phyloP scores from a whole-genome alignment of 2,113 vertebrate genomes.

The Etia nguti region DNA sequence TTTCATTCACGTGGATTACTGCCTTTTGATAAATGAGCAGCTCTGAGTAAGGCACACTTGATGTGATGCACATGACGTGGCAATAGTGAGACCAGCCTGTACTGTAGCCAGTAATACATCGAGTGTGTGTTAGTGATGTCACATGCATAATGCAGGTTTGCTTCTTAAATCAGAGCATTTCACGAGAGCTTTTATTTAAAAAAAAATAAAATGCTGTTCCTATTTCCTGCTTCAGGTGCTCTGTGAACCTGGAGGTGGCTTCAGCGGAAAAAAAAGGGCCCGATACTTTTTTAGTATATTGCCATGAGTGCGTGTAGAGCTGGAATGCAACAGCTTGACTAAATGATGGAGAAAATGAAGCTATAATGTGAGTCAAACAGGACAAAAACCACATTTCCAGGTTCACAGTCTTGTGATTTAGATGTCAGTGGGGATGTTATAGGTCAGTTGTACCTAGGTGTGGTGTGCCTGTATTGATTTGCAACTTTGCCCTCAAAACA shows the following conservation, averaged over 20 bases:
- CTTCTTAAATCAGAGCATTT: background rate
- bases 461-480: background rate
- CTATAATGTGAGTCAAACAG: background rate
- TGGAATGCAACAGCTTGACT: background rate
- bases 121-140: background rate
- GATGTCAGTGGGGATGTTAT: background rate
- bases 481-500: background rate
- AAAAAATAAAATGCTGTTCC: background rate
- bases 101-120: background rate
- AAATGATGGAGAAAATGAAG: background rate
- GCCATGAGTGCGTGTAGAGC: background rate
- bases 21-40: background rate
- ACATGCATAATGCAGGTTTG: background rate
- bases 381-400: too few species aligned
- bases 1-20: background rate
- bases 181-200: background rate
- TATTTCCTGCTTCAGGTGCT: background rate
- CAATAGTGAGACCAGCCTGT: background rate
- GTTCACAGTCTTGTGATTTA: too few species aligned
- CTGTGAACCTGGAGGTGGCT: background rate
- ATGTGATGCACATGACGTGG: background rate
- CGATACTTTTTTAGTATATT: background rate
- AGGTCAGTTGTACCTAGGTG: background rate
- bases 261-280: fast-evolving
- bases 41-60: background rate